Conservation (phyloP, 2,888 invertebrate genomes). For the Melinopterus prodromus region DNA sequence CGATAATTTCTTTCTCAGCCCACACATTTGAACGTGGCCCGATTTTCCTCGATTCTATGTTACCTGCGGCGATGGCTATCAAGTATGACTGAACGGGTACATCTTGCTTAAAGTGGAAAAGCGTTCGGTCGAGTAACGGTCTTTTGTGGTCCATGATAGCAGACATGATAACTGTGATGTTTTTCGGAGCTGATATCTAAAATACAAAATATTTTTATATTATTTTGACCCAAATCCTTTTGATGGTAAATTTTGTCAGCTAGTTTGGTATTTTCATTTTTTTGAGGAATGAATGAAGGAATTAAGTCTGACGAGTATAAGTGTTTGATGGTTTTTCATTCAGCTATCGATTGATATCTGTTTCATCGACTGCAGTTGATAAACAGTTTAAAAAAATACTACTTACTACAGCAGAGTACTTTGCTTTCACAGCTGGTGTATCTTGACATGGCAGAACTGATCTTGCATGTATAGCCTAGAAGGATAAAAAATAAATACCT, state of each 20-base stretch:
- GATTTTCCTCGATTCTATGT: slow-evolving; percentile 75
- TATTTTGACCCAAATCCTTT: neutral
- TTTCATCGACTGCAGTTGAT: too few species aligned
- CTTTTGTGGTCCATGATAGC: slow-evolving; percentile 70
- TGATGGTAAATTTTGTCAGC: neutral
- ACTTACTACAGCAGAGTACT: slow-evolving; percentile 69
- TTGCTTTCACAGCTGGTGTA: slow-evolving; percentile 87
- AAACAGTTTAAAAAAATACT: slow-evolving; percentile 6
- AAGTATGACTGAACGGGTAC: slow-evolving; percentile 91
- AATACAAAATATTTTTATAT: slow-evolving; percentile 33
- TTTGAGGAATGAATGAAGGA: too few species aligned
- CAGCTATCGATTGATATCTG: too few species aligned
- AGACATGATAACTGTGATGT: slow-evolving; percentile 88
- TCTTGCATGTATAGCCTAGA: slow-evolving; percentile 85
- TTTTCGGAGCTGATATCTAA: slow-evolving; percentile 75
- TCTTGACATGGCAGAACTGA: slow-evolving; percentile 94
- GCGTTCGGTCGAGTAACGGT: slow-evolving; percentile 57
- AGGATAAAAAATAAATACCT: slow-evolving; percentile 42
- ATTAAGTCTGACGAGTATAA: too few species aligned
- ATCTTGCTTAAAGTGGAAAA: slow-evolving; percentile 73
- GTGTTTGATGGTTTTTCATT: too few species aligned
- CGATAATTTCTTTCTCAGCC: slow-evolving; percentile 87
- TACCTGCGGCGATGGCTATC: slow-evolving; percentile 88
- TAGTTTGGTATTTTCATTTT: neutral
- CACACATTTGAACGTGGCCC: slow-evolving; percentile 88